Percentiles rank a stretch among this genome's conserved stretches.
phyloP scores from a whole-genome alignment of 92 coral and sea anemone species.

The Virgularia gustaviana region DNA sequence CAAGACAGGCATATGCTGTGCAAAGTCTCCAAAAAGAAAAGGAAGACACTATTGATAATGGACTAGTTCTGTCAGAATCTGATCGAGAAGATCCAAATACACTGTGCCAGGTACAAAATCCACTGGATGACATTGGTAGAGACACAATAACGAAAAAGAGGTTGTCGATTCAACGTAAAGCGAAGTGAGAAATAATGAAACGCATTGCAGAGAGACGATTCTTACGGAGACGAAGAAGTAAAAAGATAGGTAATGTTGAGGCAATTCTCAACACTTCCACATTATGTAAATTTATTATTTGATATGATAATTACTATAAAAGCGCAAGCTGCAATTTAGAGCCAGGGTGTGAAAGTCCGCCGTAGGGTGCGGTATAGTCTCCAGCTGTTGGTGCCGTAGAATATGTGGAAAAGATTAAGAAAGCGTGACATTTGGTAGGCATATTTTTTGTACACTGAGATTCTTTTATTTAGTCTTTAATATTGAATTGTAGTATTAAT shows the following conservation, averaged over 20 bases:
- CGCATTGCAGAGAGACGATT: constrained; percentile 37
- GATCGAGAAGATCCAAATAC: constrained; percentile 47
- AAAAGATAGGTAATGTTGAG: constrained; percentile 34
- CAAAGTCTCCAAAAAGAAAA: constrained; percentile 34
- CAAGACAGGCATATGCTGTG: constrained; percentile 52
- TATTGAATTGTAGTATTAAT: no score
- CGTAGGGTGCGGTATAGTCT: no score
- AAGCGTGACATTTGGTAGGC: no score
- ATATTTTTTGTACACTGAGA: no score
- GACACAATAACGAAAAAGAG: constrained; percentile 37
- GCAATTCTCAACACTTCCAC: no score
- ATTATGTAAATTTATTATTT: no score
- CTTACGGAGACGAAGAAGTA: constrained; percentile 44
- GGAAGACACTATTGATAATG: constrained; percentile 28
- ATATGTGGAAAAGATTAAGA: no score
- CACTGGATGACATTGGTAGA: constrained; percentile 36
- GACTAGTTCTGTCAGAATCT: constrained; percentile 49
- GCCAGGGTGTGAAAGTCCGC: no score
- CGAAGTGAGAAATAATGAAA: constrained; percentile 32
- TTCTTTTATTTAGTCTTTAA: no score
- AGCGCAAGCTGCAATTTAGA: no score
- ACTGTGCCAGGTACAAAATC: constrained; percentile 17
- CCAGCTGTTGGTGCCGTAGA: no score
- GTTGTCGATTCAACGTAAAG: constrained; percentile 32
- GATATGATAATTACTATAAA: no score